These are phyloP conservation scores for Apamea anceps DNA, from an alignment of 2,888 invertebrate genomes.

Conservation along the genomic window DNA sequence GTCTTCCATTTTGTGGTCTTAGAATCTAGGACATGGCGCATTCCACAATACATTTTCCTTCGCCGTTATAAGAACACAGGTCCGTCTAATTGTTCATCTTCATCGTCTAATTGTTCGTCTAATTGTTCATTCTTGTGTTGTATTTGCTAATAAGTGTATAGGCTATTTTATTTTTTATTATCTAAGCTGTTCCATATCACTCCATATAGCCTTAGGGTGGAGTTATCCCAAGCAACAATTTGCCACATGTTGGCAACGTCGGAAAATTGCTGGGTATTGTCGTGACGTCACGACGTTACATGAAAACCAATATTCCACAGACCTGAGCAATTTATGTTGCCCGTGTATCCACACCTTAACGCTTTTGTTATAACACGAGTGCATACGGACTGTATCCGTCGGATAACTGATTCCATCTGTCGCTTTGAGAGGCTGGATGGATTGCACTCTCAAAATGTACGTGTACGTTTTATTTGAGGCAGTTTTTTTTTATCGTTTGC, in stretches of 20 bases:
- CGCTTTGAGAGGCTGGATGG: slow-evolving; percentile 47
- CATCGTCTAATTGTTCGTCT: too few relatives aligned
- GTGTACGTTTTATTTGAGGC: neutral
- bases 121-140: too few relatives aligned
- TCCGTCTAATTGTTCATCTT: too few relatives aligned
- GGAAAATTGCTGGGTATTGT: neutral
- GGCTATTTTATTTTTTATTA: too few relatives aligned
- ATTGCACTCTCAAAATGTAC: slow-evolving; percentile 41
- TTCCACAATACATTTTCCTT: too few relatives aligned
- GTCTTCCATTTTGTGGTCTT: too few relatives aligned
- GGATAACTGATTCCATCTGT: slow-evolving; percentile 56
- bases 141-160: too few relatives aligned
- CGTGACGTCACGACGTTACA: neutral
- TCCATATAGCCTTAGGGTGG: neutral
- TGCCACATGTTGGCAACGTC: neutral
- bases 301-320: neutral
- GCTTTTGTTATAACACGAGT: slow-evolving; percentile 41
- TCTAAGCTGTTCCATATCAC: too few relatives aligned
- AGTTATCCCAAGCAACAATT: neutral
- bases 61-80: too few relatives aligned
- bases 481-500: neutral
- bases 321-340: neutral
- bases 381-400: slow-evolving; percentile 38
- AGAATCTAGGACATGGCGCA: too few relatives aligned
- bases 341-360: slow-evolving; percentile 22